Base-by-base conservation (phyloP, 1,140 invertebrate genomes). In the Helicorthomorpha holstii region DNA sequence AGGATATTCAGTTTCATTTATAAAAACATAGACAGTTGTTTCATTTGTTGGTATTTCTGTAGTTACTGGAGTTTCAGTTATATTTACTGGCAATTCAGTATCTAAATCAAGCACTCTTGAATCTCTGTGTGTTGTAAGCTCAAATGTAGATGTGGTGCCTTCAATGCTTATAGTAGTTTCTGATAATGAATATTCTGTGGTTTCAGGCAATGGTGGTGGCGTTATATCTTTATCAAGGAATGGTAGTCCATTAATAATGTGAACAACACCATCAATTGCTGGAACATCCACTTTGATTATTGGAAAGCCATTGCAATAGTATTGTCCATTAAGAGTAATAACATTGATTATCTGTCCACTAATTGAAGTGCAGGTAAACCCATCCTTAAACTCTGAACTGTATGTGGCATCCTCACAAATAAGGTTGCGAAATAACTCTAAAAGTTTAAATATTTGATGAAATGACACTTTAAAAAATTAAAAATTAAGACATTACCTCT, bases 251-350 rank as follows among this genome's bases (percentile, higher is more conserved):
- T 64, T 60, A 26, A 63, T 57, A 14, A 64, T 51, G 48, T 63
- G 60, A 46, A 59, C 54, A 27, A 63, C 62, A 12, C 61, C 62
- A 50, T 64, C 61, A 1, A 54, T 53, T 10, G 60, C 48, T 7
- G 59, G 52, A 23, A 64, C 63, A 48, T 63, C 61, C 1, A 52
- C 21, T 47, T 62, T 58, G 14, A 64, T 41, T 7, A 46, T 46
- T 21, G 44, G 44, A 22, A 46, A 21, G 19, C 44, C 44, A 46
- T 46, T 46, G 16, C 29, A 34, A 34, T 34, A 34, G 29, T 34
- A 34, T 34, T 16, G 29, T 16, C 29, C 29, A 7, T 16, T 34
- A 16, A 7, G 7, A 7, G 29, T 16, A 7, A 16, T 34, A 7
- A 34, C 29, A 34, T 7, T 7, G 16, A 34, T 34, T 7, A 16